Evolutionary conservation across 2,797 vertebrate species (phyloP).

Genomic region (Caiman crocodilus): DNA sequence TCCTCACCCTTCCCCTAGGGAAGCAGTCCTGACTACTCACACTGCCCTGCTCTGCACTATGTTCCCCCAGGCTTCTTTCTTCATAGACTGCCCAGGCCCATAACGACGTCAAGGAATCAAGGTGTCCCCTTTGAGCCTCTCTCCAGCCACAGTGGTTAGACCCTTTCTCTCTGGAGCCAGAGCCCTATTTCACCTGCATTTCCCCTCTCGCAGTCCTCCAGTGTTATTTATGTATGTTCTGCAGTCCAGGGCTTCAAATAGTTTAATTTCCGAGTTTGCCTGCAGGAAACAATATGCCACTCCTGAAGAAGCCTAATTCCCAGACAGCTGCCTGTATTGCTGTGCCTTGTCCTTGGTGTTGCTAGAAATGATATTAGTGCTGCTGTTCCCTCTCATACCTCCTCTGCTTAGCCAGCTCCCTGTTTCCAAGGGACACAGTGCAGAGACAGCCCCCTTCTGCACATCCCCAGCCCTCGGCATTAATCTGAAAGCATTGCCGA

Average conservation of each 20-base stretch:
- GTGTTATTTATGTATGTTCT: neutral
- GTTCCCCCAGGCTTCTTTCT: constrained; percentile 59
- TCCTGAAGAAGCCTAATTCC: too few species aligned
- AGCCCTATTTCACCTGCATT: neutral
- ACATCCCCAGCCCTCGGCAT: neutral
- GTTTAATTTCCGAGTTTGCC: neutral
- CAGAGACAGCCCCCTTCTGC: accelerated
- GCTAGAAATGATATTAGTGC: too few species aligned
- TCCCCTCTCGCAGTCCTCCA: neutral
- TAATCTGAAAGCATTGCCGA: neutral
- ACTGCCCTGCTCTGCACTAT: constrained; percentile 20
- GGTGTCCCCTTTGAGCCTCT: neutral
- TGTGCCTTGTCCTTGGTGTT: too few species aligned
- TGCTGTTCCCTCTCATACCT: too few species aligned
- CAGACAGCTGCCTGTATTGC: too few species aligned
- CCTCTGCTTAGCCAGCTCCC: neutral
- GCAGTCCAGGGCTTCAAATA: neutral
- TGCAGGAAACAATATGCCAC: too few species aligned
- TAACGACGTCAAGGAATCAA: constrained; percentile 44
- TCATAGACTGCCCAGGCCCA: constrained; percentile 28
- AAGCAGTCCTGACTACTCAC: constrained; percentile 35
- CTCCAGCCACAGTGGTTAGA: neutral
- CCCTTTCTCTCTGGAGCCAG: neutral
- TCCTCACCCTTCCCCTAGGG: constrained; percentile 1
- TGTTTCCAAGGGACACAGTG: neutral